phyloP scores from a whole-genome alignment of 2,888 invertebrate genomes.

The Isoperla grammatica region DNA sequence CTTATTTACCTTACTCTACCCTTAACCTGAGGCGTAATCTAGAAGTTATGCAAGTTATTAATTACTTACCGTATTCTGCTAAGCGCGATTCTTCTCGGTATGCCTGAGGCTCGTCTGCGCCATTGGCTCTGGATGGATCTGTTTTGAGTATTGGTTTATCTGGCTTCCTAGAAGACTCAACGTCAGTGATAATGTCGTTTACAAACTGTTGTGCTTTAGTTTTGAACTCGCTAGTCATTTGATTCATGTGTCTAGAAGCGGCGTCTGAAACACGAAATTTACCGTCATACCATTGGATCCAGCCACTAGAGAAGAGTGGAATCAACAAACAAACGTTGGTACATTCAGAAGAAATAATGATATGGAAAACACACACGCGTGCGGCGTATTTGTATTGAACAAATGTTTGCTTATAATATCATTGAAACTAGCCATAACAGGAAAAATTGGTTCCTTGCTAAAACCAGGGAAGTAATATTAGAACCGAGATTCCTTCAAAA shows the following conservation, averaged over 20 bases:
- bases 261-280: constrained; percentile 42
- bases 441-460: too few species aligned
- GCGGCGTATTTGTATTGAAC: too few species aligned
- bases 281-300: too few species aligned
- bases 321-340: not conserved
- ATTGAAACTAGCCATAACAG: too few species aligned
- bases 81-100: constrained; percentile 65
- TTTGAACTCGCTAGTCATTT: constrained; percentile 62
- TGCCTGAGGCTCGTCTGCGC: constrained; percentile 56
- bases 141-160: constrained; percentile 46
- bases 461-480: too few species aligned
- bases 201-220: constrained; percentile 63
- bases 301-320: too few species aligned
- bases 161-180: constrained; percentile 43
- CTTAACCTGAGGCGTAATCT: too few species aligned
- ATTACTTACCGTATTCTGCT: constrained; percentile 66
- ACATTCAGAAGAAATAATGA: not conserved
- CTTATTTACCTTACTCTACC: too few species aligned
- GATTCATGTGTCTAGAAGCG: constrained; percentile 57
- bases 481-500: too few species aligned
- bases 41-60: too few species aligned
- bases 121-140: constrained; percentile 42
- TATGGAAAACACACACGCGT: too few species aligned
- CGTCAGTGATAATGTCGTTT: constrained; percentile 57
- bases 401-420: too few species aligned